Evolutionary conservation across 2,797 vertebrate species (phyloP).

Genomic region (Hozukius guyotensis): DNA sequence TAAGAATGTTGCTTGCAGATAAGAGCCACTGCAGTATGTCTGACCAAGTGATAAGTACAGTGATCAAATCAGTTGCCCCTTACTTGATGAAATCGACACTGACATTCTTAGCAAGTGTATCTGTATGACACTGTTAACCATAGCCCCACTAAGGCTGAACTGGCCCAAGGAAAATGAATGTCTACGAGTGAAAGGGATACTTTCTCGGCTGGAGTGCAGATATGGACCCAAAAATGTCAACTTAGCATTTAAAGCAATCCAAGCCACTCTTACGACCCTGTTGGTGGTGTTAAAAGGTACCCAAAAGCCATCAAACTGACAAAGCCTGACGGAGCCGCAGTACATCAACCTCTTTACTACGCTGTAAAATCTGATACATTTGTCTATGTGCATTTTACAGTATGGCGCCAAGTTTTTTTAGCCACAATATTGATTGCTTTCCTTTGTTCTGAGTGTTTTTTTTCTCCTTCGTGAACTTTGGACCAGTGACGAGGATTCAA

Average conservation of each 20-base stretch:
- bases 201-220: conserved; percentile 34
- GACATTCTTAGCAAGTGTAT: background rate
- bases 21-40: background rate
- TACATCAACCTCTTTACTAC: conserved; percentile 76
- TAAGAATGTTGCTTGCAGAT: conserved; percentile 12
- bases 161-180: background rate
- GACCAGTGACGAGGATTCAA: conserved; percentile 60
- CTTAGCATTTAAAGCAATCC: conserved; percentile 72
- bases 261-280: conserved; percentile 65
- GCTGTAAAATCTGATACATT: conserved; percentile 71
- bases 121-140: conserved; percentile 21
- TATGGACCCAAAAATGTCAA: conserved; percentile 74
- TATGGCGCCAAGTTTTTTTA: conserved; percentile 41
- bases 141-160: background rate
- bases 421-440: conserved; percentile 51
- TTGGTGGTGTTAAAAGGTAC: conserved; percentile 72
- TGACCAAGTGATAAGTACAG: conserved; percentile 8
- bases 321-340: conserved; percentile 53
- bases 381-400: conserved; percentile 70
- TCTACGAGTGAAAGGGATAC: conserved; percentile 12
- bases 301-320: conserved; percentile 79
- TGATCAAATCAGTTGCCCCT: background rate
- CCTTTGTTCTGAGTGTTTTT: conserved; percentile 36
- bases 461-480: conserved; percentile 51
- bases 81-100: conserved; percentile 1